Evolutionary conservation across 1,140 invertebrate genomes (phyloP).

Genomic region (Pseudoatta argentina): DNA sequence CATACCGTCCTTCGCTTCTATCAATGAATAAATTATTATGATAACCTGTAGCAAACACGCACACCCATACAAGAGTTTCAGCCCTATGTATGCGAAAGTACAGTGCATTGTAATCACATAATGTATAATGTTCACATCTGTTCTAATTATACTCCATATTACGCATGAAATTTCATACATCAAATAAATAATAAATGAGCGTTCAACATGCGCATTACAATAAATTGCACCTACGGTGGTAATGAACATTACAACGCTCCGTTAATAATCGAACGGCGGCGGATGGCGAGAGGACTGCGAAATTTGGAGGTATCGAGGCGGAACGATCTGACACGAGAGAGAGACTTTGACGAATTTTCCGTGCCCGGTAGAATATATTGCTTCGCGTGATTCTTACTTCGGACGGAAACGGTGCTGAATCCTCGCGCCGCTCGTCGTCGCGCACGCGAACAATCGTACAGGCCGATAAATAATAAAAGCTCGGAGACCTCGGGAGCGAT

Average conservation of each 20-base stretch:
- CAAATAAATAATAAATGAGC: constrained; percentile 33
- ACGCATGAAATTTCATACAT: constrained; percentile 46
- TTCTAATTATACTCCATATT: constrained; percentile 45
- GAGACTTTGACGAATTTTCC: constrained; percentile 45
- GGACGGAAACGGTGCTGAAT: constrained; percentile 65
- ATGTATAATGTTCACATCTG: constrained; percentile 26
- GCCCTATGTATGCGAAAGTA: neutral
- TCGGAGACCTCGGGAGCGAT: constrained; percentile 72
- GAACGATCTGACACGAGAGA: neutral
- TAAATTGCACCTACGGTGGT: constrained; percentile 20
- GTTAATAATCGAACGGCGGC: constrained; percentile 17
- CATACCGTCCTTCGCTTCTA: neutral
- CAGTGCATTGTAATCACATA: constrained; percentile 35
- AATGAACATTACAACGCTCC: constrained; percentile 13
- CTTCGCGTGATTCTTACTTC: constrained; percentile 34
- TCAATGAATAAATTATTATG: constrained; percentile 49
- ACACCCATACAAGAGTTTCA: neutral
- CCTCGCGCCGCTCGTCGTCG: constrained; percentile 66
- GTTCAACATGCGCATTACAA: constrained; percentile 12
- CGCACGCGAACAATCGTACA: constrained; percentile 67
- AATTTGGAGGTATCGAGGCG: neutral
- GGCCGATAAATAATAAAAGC: constrained; percentile 76
- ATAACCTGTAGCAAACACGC: constrained; percentile 15
- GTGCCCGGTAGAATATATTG: constrained; percentile 9
- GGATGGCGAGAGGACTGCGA: neutral